A percentile compares a stretch with the other conserved stretches of the same genome.
Conservation (phyloP, 2,888 invertebrate genomes). For the Argyresthia goedartella region DNA sequence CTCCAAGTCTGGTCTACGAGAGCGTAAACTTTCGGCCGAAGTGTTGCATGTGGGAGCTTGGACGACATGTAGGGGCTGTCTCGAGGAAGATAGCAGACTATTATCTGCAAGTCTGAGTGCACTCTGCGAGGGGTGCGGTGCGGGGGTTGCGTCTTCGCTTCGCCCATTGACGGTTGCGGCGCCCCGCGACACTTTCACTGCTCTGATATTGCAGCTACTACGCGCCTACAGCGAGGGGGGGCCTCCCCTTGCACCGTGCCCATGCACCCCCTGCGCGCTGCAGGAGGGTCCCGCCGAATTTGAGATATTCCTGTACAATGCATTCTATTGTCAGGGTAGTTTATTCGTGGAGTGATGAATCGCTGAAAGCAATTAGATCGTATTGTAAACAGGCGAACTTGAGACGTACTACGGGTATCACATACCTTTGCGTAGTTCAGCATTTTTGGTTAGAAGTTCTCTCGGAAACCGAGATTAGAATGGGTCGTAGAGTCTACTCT, state of each 20-base stretch:
- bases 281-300: slow-evolving; percentile 49
- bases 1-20: no score
- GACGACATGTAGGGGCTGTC: slow-evolving; percentile 17
- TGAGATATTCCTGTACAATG: slow-evolving; percentile 35
- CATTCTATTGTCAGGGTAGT: background rate
- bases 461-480: no score
- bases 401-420: no score
- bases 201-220: slow-evolving; percentile 69
- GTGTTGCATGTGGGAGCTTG: no score
- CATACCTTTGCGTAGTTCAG: no score
- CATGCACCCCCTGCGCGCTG: slow-evolving; percentile 38
- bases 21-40: no score
- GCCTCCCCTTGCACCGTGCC: slow-evolving; percentile 60
- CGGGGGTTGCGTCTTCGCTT: slow-evolving; percentile 66
- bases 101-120: slow-evolving; percentile 58
- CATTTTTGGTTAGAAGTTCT: no score
- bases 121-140: slow-evolving; percentile 61
- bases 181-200: slow-evolving; percentile 69
- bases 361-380: background rate
- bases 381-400: background rate
- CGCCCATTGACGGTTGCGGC: slow-evolving; percentile 70
- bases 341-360: background rate
- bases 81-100: slow-evolving; percentile 43
- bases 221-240: slow-evolving; percentile 55
- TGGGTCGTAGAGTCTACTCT: no score